Conservation (phyloP, 37 sponge, comb jelly and placozoan species). For the Agelas oroides region DNA sequence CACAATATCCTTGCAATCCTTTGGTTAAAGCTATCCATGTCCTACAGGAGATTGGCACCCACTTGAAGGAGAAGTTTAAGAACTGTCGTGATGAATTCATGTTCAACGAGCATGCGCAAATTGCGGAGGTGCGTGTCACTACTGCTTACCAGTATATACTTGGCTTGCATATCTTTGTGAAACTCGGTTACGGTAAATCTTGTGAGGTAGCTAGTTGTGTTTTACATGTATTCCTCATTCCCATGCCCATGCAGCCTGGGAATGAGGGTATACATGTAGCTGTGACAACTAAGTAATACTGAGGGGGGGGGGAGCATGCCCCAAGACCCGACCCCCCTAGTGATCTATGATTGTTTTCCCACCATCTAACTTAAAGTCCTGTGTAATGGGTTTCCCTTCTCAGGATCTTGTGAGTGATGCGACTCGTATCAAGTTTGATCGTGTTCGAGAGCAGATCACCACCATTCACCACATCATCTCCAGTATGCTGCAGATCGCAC, state of each 20-base stretch:
- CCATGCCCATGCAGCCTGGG: too few relatives aligned
- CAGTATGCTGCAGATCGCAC: slow-evolving; percentile 48
- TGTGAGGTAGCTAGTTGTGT: too few relatives aligned
- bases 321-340: too few relatives aligned
- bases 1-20: too few relatives aligned
- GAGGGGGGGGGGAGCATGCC: too few relatives aligned
- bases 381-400: not conserved
- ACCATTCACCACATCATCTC: slow-evolving; percentile 49
- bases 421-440: slow-evolving; percentile 41
- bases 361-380: too few relatives aligned
- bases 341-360: too few relatives aligned
- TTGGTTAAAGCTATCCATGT: not conserved
- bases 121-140: slow-evolving; percentile 33
- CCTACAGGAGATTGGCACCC: slow-evolving; percentile 59
- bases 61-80: slow-evolving; percentile 84
- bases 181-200: too few relatives aligned
- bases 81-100: slow-evolving; percentile 70
- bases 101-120: slow-evolving; percentile 40
- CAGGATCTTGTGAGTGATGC: slow-evolving; percentile 70
- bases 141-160: not conserved
- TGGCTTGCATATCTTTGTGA: not conserved
- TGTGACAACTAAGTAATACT: too few relatives aligned
- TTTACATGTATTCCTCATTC: too few relatives aligned
- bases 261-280: too few relatives aligned
- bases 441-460: slow-evolving; percentile 59